These are phyloP conservation scores for Sardinella longiceps DNA, from an alignment of 2,797 vertebrate genomes.

Conservation along the genomic window DNA sequence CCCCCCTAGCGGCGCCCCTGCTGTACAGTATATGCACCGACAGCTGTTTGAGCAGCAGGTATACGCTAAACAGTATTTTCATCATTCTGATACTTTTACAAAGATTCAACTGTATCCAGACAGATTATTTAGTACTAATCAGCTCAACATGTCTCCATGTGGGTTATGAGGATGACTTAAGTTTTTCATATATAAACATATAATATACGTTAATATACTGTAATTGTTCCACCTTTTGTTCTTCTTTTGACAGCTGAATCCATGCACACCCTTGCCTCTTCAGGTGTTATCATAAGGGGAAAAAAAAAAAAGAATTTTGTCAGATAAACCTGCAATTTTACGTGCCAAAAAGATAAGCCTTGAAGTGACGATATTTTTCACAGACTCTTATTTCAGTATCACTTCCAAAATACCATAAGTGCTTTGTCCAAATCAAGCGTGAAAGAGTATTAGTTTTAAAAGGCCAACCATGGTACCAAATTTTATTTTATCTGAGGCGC, in stretches of 20 bases:
- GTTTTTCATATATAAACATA: no score
- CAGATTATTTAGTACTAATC: neutral
- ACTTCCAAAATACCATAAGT: neutral
- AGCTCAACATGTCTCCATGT: neutral
- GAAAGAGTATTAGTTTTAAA: slow-evolving; percentile 16
- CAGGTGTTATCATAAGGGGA: neutral
- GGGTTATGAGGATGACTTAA: no score
- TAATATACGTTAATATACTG: no score
- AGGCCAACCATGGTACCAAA: neutral
- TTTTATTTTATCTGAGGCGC: neutral
- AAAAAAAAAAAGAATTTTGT: neutral
- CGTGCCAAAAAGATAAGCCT: neutral
- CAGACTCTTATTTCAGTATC: slow-evolving; percentile 6
- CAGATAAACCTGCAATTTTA: slow-evolving; percentile 3
- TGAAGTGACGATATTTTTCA: neutral
- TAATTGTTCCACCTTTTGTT: neutral
- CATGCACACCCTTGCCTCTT: neutral
- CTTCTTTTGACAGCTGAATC: neutral
- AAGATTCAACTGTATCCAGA: neutral
- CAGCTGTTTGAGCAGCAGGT: neutral
- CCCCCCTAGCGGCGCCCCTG: no score
- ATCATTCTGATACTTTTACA: neutral
- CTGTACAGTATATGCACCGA: neutral
- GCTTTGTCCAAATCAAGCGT: slow-evolving; percentile 10
- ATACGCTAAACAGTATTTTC: neutral